Evolutionary conservation across 2,797 vertebrate genomes (phyloP), one percentile per base, ranked within the genome.

Genomic region (Enteromius radiatus): DNA sequence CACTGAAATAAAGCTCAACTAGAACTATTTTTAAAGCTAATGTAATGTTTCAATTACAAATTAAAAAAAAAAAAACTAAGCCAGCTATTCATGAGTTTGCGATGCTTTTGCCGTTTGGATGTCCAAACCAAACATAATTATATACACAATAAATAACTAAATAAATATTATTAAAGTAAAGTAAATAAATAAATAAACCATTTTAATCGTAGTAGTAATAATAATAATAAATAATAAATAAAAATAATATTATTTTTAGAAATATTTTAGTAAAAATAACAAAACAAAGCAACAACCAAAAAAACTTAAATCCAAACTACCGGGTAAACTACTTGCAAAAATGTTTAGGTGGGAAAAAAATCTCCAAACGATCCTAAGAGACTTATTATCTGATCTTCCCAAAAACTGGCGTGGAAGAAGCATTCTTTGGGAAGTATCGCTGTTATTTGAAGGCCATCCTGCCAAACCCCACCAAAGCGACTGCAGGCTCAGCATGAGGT

Each of bases 401-500:
- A 15, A 61, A 49, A 73, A 2, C 3, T 41, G 15, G n/a, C 6
- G 33, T 63, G 19, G 23, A 49, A 33, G 36, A 26, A 36, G 49
- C 23, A 71, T 19, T 14, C 56, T 73, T 49, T 38, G 69, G 63
- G 41, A 23, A 73, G 49, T 43, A 61, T 45, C 26, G 19, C 56
- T 64, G 56, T 74, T 73, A 64, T 73, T 75, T 10, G 23, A 65
- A 38, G 64, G 21, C 63, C 63, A 78, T 78, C 77, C 76, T 65
- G 80, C 45, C 80, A 43, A 67, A 54, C 33, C 59, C 43, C 8
- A 10, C 11, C 43, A 6, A n/a, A 3, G 45, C 23, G 43, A 17
- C 71, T 19, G 80, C 31, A 26, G 59, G 15, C 80, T 56, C 71
- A 76, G 33, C 71, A 54, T 75, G 80, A 4, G 80, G 59, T 54